Conservation (phyloP, 2,888 invertebrate genomes). For the Dasysyrphus tricinctus region DNA sequence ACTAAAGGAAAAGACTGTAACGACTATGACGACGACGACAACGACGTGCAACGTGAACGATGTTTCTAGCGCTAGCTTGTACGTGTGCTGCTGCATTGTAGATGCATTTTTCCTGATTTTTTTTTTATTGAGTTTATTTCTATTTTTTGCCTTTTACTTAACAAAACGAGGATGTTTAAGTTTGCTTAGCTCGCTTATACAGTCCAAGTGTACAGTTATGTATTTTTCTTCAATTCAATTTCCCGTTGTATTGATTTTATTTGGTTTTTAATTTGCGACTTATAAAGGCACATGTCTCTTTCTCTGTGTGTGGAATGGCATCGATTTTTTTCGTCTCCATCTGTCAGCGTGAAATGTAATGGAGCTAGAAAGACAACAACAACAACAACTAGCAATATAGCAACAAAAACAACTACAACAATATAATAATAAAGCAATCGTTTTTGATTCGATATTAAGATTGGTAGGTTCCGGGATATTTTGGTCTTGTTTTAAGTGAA, state of each 20-base stretch:
- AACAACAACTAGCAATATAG: not conserved
- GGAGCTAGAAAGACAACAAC: constrained; percentile 17
- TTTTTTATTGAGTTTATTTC: not conserved
- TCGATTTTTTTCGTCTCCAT: constrained; percentile 60
- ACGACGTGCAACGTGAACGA: constrained; percentile 63
- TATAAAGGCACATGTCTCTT: constrained; percentile 64
- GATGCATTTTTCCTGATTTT: constrained; percentile 46
- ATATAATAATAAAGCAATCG: constrained; percentile 28
- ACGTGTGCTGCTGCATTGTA: constrained; percentile 39
- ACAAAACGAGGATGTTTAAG: constrained; percentile 27
- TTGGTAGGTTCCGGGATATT: constrained; percentile 61
- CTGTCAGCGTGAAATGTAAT: constrained; percentile 62
- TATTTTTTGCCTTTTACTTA: constrained; percentile 25
- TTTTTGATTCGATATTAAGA: constrained; percentile 54
- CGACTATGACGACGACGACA: not conserved
- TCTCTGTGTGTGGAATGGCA: constrained; percentile 35
- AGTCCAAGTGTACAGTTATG: constrained; percentile 52
- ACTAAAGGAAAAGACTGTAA: constrained; percentile 20
- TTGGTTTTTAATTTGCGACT: constrained; percentile 68
- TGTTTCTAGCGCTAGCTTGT: constrained; percentile 69
- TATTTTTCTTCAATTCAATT: constrained; percentile 61
- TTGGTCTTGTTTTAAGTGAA: constrained; percentile 19
- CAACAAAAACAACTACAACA: not conserved
- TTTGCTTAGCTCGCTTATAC: constrained; percentile 10
- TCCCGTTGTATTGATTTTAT: constrained; percentile 72